These are phyloP conservation scores for Amphipoea lucens DNA, from an alignment of 2,888 invertebrate species.

Conservation along the genomic window DNA sequence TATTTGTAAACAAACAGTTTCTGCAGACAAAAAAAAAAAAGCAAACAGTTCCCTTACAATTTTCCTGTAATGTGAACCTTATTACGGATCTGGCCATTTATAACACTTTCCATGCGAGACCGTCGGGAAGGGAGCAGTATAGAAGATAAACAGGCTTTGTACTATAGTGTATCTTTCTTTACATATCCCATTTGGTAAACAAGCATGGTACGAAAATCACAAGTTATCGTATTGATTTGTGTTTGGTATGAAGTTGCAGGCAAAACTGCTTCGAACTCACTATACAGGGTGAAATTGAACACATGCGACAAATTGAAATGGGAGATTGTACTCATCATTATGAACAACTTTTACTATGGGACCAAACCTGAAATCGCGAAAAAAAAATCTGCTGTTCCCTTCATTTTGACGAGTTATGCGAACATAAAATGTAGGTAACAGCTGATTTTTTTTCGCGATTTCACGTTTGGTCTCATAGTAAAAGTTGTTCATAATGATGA, in stretches of 20 bases:
- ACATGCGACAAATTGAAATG: too few species aligned
- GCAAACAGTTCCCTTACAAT: conserved; percentile 35
- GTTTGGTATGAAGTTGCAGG: neutral
- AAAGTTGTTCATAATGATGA: too few species aligned
- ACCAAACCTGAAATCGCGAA: too few species aligned
- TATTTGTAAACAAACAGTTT: conserved; percentile 37
- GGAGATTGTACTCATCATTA: too few species aligned
- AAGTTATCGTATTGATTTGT: neutral
- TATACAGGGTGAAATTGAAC: too few species aligned
- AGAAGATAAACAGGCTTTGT: conserved; percentile 20
- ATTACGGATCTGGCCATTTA: conserved; percentile 57
- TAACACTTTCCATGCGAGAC: conserved; percentile 44
- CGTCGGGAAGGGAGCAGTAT: conserved; percentile 24
- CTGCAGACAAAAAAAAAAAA: conserved; percentile 44
- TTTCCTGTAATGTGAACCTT: conserved; percentile 54
- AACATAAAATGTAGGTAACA: too few species aligned
- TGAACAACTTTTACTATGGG: too few species aligned
- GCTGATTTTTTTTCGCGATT: too few species aligned
- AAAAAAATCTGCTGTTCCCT: too few species aligned
- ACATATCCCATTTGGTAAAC: conserved; percentile 10
- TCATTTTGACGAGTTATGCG: too few species aligned
- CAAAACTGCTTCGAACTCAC: neutral
- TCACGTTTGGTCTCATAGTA: too few species aligned
- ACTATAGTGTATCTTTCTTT: conserved; percentile 20
- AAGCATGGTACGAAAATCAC: neutral